phyloP scores from a whole-genome alignment of 1,140 invertebrate species.

The Diuraphis noxia region DNA sequence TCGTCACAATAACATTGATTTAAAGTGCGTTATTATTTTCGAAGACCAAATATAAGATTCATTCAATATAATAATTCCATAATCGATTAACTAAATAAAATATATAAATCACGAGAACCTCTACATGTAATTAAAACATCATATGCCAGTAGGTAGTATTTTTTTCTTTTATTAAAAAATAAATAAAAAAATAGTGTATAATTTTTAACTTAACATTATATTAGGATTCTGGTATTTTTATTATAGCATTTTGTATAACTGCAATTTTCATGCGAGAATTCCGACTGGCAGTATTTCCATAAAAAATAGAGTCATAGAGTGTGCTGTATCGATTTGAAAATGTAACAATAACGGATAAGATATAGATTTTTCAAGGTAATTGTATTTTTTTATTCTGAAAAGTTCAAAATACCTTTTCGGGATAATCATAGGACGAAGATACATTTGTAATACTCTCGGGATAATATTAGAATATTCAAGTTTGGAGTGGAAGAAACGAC shows the following conservation, averaged over 20 bases:
- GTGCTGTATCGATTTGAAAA: background rate
- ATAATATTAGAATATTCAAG: slow-evolving; percentile 30
- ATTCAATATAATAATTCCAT: background rate
- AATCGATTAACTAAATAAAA: background rate
- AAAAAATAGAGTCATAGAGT: background rate
- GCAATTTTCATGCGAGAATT: background rate
- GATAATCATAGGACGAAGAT: background rate
- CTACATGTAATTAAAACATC: background rate
- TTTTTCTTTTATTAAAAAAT: background rate
- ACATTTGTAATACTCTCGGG: background rate
- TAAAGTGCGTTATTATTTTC: background rate
- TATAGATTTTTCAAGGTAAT: background rate
- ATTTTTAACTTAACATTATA: too few species aligned
- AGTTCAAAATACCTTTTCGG: background rate
- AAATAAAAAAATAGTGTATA: too few species aligned
- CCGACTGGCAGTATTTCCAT: background rate
- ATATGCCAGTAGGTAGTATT: background rate
- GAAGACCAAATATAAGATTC: background rate
- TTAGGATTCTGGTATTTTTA: too few species aligned
- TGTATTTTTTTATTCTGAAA: background rate
- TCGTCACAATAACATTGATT: background rate
- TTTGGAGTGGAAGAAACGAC: slow-evolving; percentile 27
- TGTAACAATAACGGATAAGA: background rate
- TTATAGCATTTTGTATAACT: background rate
- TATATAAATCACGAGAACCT: background rate